Conservation (phyloP, 2,797 vertebrate species). For the Gambelia wislizenii region DNA sequence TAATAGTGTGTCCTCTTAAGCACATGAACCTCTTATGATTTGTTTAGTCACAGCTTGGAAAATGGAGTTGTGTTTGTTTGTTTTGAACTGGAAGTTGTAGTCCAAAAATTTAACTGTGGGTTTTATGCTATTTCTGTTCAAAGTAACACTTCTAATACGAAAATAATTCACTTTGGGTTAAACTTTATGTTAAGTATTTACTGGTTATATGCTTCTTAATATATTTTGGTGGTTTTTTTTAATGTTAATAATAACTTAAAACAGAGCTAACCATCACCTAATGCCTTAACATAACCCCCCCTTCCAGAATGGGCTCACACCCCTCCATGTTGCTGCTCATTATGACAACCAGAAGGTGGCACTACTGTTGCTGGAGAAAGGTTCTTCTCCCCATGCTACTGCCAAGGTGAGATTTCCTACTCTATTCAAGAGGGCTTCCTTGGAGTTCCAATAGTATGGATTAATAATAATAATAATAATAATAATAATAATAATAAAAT, state of each 20-base stretch:
- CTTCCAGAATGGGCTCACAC: slow-evolving; percentile 96
- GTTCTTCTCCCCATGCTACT: slow-evolving; percentile 90
- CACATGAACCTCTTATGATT: neutral
- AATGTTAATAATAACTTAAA: slow-evolving; percentile 46
- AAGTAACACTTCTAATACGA: slow-evolving; percentile 45
- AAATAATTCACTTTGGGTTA: slow-evolving; percentile 49
- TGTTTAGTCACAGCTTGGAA: too few species aligned
- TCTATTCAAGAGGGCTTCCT: neutral
- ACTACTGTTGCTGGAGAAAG: slow-evolving; percentile 95
- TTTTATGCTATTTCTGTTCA: slow-evolving; percentile 24
- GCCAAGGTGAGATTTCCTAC: slow-evolving; percentile 90
- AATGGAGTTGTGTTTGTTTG: too few species aligned
- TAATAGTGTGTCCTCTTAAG: neutral
- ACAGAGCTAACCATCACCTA: slow-evolving; percentile 71
- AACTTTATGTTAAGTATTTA: slow-evolving; percentile 39
- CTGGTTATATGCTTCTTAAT: slow-evolving; percentile 44
- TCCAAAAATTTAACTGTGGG: neutral
- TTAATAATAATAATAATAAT: too few species aligned
- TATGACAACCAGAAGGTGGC: slow-evolving; percentile 99
- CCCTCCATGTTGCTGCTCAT: slow-evolving; percentile 96
- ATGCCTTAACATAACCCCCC: slow-evolving; percentile 75
- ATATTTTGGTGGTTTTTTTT: slow-evolving; percentile 23
- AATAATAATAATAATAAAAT: too few species aligned
- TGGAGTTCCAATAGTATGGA: neutral
- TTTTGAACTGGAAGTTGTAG: neutral